Conservation (phyloP, 2,888 invertebrate species). For the Habroteleia sp. region DNA sequence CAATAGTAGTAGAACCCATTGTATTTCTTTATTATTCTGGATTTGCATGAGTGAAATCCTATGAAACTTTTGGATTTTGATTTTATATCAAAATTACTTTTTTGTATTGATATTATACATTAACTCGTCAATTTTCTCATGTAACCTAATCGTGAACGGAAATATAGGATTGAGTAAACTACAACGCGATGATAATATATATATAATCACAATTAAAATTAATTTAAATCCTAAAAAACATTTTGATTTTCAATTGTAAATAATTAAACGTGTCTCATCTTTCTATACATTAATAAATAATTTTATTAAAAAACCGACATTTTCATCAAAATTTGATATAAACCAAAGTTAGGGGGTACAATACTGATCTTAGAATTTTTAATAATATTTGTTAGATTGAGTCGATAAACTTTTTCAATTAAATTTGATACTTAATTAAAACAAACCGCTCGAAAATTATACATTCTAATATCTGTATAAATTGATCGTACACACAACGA, state of each 20-base stretch:
- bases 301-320: conserved; percentile 2
- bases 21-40: too few species aligned
- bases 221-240: conserved; percentile 44
- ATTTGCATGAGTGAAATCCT: too few species aligned
- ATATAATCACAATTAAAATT: conserved; percentile 51
- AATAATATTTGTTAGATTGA: conserved; percentile 16
- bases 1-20: too few species aligned
- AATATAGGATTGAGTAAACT: conserved; percentile 57
- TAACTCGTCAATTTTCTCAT: conserved; percentile 61
- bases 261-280: conserved; percentile 34
- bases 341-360: not conserved
- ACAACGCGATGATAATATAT: conserved; percentile 46
- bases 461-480: conserved; percentile 4
- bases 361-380: not conserved
- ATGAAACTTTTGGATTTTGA: conserved; percentile 60
- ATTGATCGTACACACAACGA: conserved; percentile 1
- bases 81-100: conserved; percentile 55
- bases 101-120: conserved; percentile 51
- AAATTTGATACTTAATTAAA: conserved; percentile 20
- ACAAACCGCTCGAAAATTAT: conserved; percentile 14
- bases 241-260: conserved; percentile 43
- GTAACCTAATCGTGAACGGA: conserved; percentile 59
- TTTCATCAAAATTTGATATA: too few species aligned
- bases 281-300: conserved; percentile 30
- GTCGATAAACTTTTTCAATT: conserved; percentile 20